These are phyloP conservation scores for Denticeps clupeoides DNA, from an alignment of 2,797 vertebrate genomes.

Conservation along the genomic window DNA sequence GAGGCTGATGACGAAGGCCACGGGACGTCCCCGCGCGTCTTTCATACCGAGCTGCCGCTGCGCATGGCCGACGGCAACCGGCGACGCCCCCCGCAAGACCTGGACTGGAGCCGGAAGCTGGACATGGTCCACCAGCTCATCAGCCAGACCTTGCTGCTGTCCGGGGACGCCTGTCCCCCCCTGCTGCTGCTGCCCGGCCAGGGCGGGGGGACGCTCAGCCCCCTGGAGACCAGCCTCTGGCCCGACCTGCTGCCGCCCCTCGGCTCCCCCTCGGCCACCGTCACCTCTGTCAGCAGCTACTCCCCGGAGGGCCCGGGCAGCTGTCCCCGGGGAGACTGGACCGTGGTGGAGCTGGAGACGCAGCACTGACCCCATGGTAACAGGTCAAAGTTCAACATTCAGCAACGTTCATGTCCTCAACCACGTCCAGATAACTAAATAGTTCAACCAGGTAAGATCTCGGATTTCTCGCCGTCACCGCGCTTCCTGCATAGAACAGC, in stretches of 20 bases:
- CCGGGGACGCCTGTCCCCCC: conserved; percentile 44
- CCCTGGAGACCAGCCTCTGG: conserved; percentile 73
- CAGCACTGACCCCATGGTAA: too few species aligned
- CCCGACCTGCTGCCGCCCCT: conserved; percentile 67
- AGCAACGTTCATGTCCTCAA: too few species aligned
- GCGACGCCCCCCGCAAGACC: conserved; percentile 35
- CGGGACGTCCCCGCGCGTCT: background rate
- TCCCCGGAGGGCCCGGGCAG: conserved; percentile 65
- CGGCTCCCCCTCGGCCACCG: conserved; percentile 63
- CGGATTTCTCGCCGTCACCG: too few species aligned
- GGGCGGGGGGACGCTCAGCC: conserved; percentile 54
- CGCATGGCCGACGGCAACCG: conserved; percentile 23
- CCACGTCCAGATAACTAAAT: too few species aligned
- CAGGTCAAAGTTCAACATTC: too few species aligned
- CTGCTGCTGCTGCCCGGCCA: conserved; percentile 57
- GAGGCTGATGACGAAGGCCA: conserved; percentile 31
- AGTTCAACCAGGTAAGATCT: too few species aligned
- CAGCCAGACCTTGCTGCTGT: conserved; percentile 71
- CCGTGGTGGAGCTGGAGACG: conserved; percentile 82
- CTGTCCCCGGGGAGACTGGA: conserved; percentile 74
- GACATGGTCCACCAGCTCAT: conserved; percentile 79
- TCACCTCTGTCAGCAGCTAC: conserved; percentile 81
- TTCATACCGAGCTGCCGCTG: conserved; percentile 12
- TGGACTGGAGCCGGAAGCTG: conserved; percentile 58
- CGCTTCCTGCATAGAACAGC: too few species aligned